Percentiles rank a stretch among this genome's conserved stretches.
phyloP scores from a whole-genome alignment of 2,888 invertebrate genomes.

The Sinohyriopsis cumingii region DNA sequence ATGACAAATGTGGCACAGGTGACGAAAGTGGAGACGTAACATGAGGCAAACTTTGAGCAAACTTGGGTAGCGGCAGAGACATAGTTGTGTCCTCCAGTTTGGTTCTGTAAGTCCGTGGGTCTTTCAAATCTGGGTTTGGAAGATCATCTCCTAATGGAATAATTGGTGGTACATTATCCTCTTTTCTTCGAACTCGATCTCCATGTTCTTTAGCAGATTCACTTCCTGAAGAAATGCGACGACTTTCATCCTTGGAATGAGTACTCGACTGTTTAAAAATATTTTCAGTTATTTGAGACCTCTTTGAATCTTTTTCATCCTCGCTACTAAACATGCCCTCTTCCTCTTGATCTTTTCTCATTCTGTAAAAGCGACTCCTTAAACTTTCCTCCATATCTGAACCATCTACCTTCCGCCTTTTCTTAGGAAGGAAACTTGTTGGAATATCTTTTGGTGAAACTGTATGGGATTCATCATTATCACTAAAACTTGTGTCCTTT shows the following conservation, averaged over 20 bases:
- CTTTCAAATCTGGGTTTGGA: constrained; percentile 42
- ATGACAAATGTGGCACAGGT: constrained; percentile 50
- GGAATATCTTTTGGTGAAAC: constrained; percentile 56
- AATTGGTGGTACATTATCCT: constrained; percentile 44
- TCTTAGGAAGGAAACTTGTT: constrained; percentile 53
- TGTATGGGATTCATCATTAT: constrained; percentile 46
- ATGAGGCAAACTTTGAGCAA: constrained; percentile 76
- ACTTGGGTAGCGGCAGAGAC: constrained; percentile 89
- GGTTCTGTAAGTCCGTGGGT: constrained; percentile 37
- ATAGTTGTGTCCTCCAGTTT: constrained; percentile 75
- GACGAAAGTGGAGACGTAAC: constrained; percentile 24
- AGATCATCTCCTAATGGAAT: constrained; percentile 47
- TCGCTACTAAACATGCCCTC: constrained; percentile 54
- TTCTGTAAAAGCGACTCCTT: constrained; percentile 47
- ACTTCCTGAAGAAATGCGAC: constrained; percentile 39
- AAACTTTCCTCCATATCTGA: constrained; percentile 30
- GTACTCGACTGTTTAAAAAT: constrained; percentile 14
- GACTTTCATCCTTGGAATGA: constrained; percentile 29
- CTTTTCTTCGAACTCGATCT: constrained; percentile 32
- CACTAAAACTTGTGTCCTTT: constrained; percentile 41
- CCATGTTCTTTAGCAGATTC: constrained; percentile 37
- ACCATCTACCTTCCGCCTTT: constrained; percentile 51
- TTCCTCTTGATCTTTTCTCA: constrained; percentile 38
- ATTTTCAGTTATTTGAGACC: constrained; percentile 14
- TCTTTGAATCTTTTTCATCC: constrained; percentile 45